Base-by-base conservation (phyloP, 2,888 invertebrate species). In the Cephus spinipes region DNA sequence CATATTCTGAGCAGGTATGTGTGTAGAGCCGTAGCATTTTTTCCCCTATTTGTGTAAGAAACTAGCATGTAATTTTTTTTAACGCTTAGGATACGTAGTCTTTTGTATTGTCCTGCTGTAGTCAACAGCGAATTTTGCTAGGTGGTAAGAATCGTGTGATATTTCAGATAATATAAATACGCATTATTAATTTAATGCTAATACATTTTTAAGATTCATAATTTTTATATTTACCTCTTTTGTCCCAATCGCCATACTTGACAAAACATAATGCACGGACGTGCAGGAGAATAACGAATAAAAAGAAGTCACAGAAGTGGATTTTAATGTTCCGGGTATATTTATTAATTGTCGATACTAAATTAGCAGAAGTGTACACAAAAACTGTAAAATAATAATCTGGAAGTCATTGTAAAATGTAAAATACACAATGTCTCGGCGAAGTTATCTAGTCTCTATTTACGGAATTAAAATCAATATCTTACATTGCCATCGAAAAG, bases 261-360 rank as follows among this genome's bases (percentile, higher is more conserved):
- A 9, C 9, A 9, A 55, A 9, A 2, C 23, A 55, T 2, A 9
- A 23, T 2, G 23, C 23, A 55, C 2, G 2, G 9, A 23, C 0
- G 9, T 2, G 23, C 15, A 55, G 55, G 23, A 55, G 55, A 55
- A 55, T 6, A 15, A 40, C 1, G 9, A 55, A 55, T 55, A 23
- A 55, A 55, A 23, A 23, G 9, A 55, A 55, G 55, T 23, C 55
- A 4, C 4, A 23, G 1, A 55, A 55, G 23, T 55, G 55, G 79
- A 76, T 23, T 75, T 79, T 82, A 75, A 74, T 83, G 80, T 84
- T 85, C 79, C 79, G 83, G 82, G 82, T 86, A 83, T 85, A 85
- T 87, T 88, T 88, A 87, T 88, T 88, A 79, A 84, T 84, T 81
- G 83, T 86, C 85, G 81, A 87, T 85, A 85, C 79, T 83, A 86